Percentiles rank a stretch among this genome's conserved stretches.
phyloP scores from a whole-genome alignment of 1,140 invertebrate species.

The Cydia splendana region DNA sequence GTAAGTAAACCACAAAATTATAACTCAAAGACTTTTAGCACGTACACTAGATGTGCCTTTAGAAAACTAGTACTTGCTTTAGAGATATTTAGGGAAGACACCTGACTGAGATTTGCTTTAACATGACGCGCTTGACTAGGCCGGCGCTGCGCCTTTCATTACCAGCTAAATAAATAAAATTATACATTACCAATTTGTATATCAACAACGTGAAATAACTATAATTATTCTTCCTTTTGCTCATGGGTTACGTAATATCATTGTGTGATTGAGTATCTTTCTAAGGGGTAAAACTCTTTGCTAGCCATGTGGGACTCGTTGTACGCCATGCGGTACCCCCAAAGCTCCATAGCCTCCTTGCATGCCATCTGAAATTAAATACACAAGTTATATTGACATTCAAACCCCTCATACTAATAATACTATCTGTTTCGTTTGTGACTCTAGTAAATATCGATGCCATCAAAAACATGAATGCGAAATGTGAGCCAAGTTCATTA shows the following conservation, averaged over 20 bases:
- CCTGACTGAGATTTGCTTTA: neutral
- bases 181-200: neutral
- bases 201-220: constrained; percentile 2
- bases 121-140: neutral
- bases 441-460: no score
- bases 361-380: constrained; percentile 81
- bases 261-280: constrained; percentile 62
- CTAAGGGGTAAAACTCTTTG: constrained; percentile 74
- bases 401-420: no score
- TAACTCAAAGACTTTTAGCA: neutral
- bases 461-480: no score
- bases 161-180: constrained; percentile 14
- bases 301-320: constrained; percentile 76
- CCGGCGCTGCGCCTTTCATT: neutral
- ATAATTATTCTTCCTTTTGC: neutral
- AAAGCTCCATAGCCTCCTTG: constrained; percentile 86
- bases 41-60: neutral
- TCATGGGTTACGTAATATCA: constrained; percentile 44
- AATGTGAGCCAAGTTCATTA: no score
- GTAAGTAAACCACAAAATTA: neutral
- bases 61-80: neutral
- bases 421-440: no score
- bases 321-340: constrained; percentile 86
- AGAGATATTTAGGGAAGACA: constrained; percentile 18
- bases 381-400: no score